Evolutionary conservation across 2,113 vertebrate genomes (phyloP).

Genomic region (Calonectris borealis): DNA sequence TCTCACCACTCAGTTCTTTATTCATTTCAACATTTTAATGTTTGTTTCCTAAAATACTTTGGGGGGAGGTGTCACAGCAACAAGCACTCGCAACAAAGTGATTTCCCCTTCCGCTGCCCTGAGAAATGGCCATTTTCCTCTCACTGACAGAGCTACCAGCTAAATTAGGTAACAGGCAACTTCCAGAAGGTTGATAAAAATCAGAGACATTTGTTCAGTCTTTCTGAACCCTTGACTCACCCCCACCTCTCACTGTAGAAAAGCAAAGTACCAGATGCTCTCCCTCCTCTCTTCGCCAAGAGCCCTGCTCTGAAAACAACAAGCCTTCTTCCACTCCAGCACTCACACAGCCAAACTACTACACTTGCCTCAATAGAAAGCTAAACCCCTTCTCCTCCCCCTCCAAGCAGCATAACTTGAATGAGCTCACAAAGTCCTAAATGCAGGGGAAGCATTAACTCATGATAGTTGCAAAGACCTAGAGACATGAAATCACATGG

Average conservation of each 20-base stretch:
- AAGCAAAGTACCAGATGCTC: not conserved
- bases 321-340: not conserved
- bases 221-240: not conserved
- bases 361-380: not conserved
- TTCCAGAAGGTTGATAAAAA: not conserved
- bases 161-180: not conserved
- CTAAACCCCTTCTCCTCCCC: not conserved
- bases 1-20: not conserved
- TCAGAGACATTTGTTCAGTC: not conserved
- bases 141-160: not conserved
- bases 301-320: not conserved
- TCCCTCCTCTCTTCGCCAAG: not conserved
- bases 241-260: not conserved
- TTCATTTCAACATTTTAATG: not conserved
- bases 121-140: not conserved
- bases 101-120: not conserved
- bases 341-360: not conserved
- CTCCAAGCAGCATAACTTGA: not conserved
- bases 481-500: not conserved
- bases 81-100: not conserved
- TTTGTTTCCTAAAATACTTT: not conserved
- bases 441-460: not conserved
- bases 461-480: not conserved
- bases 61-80: not conserved
- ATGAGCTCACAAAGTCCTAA: not conserved